Evolutionary conservation across 2,797 vertebrate genomes (phyloP), one percentile per base, ranked within the genome.

Genomic region (Tympanoctomys barrerae): DNA sequence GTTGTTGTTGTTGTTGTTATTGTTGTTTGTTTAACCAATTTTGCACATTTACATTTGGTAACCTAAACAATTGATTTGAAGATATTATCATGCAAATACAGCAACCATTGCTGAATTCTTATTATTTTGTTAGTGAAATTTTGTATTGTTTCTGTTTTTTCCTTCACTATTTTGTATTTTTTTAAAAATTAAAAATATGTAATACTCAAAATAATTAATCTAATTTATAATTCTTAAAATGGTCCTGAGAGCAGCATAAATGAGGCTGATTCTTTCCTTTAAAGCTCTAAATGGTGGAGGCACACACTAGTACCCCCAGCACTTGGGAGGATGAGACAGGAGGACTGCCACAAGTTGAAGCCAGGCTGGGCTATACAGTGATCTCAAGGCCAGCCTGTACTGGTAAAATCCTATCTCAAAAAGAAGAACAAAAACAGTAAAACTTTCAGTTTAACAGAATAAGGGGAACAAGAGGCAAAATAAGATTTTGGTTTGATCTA

Each of bases 151-250:
- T 54, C 52, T 54, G 52, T 10, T 54, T 54, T 54, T 54, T 54
- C 52, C 14, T 54, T 54, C 12, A 13, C 52, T 54, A 13, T 54
- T 54, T 54, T 54, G 49, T 52, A 52, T 52, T 52, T 10, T 52
- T 52, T 52, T 1, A 52, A 52, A 52, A 52, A 52, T 10, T 52
- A 52, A 52, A 85, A 90, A 54, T 46, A 26, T 22, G 28, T 36
- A 71, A 13, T 39, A 61, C 94, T 82, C 16, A 77, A 19, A 71
- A 90, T 61, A 39, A 61, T n/a, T 39, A 59, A 57, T 66, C 9
- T 70, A 89, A 94, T 84, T 95, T 36, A 77, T 36, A 93, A 88
- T 90, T 94, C 36, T 42, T 94, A 68, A 90, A 54, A 26, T 31
- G 28, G 11, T 85, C n/a, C 13, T 96, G 36, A 62, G 46, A 70